Evolutionary conservation across 2,113 vertebrate genomes (phyloP).

Genomic region (Malaclemys terrapin): DNA sequence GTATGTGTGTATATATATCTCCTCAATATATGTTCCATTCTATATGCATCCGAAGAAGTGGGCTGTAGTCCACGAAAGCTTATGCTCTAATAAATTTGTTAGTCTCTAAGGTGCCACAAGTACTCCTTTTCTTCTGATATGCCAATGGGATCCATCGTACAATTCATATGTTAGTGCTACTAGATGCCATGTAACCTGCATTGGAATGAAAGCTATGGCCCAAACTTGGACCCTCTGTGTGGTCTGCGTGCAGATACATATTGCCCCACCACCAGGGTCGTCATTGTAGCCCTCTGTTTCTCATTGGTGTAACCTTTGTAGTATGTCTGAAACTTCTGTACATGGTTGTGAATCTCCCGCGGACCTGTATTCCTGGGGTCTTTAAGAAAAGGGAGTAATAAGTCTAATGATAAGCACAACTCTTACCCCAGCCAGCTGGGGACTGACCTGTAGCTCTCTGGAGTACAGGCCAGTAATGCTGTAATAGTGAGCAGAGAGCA

Average conservation of each 20-base stretch:
- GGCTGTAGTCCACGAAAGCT: too few species aligned
- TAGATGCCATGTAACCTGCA: neutral
- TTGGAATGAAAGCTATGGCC: neutral
- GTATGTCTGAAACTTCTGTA: neutral
- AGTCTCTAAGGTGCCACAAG: too few species aligned
- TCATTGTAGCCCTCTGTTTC: neutral
- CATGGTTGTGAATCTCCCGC: neutral
- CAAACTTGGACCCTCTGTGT: neutral
- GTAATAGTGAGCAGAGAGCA: neutral
- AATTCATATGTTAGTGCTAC: neutral
- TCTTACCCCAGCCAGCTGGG: neutral
- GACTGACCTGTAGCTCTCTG: neutral
- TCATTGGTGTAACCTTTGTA: neutral
- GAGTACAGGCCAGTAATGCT: too few species aligned
- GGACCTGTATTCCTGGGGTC: neutral
- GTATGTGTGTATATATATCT: too few species aligned
- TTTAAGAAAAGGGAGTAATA: neutral
- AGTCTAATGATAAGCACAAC: neutral
- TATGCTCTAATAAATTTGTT: too few species aligned
- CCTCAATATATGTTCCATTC: too few species aligned
- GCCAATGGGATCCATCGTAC: neutral
- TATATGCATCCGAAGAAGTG: too few species aligned
- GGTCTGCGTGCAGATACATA: neutral
- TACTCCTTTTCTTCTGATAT: too few species aligned
- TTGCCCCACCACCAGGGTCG: neutral